Evolutionary conservation across 2,113 vertebrate species (phyloP), one percentile per base, ranked within the genome.

Genomic region (Mus spicilegus): DNA sequence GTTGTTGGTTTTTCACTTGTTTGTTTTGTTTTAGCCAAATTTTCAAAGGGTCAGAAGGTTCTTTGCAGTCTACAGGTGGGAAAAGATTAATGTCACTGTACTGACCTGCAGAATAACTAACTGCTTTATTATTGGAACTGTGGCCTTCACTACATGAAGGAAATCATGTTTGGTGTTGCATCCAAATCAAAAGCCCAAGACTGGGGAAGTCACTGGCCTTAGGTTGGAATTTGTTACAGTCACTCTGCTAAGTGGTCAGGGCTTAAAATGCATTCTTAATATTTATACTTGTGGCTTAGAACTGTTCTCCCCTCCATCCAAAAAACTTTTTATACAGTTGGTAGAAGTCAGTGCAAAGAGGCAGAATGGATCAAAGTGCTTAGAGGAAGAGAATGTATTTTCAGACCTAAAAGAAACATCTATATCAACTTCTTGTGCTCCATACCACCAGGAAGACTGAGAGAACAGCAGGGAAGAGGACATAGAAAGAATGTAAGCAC

Each of bases 371-470:
- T 72, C 36, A 72, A 19, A 72, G 36, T n/a, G 36, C 70, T n/a
- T 16, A n/a, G 36, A 17, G 20, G 36, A 72, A 19, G 14, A 39
- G 36, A 39, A 36, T 7, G 39, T 33, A 33, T 70, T 10, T 33
- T 70, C 33, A 36, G 67, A 4, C 67, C 12, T 36, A 70, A 70
- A 39, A 73, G 11, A n/a, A 7, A 28, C n/a, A 28, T 17, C 20
- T 42, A 24, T 17, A 58, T 58, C 33, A n/a, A 39, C 0, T 3
- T 5, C n/a, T 22, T n/a, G 3, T 0, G 9, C 20, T 22, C 33
- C 5, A n/a, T 17, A 17, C 42, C 46, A 49, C 6, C 1, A 16
- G 13, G 3, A 9, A 51, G 26, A 17, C 28, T 51, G 1, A 30
- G 46, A 28, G 46, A 30, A 51, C 26, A 51, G 2, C 7, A 49